phyloP scores from a whole-genome alignment of 2,888 invertebrate genomes.

The Hydrotaea cyrtoneurina region DNA sequence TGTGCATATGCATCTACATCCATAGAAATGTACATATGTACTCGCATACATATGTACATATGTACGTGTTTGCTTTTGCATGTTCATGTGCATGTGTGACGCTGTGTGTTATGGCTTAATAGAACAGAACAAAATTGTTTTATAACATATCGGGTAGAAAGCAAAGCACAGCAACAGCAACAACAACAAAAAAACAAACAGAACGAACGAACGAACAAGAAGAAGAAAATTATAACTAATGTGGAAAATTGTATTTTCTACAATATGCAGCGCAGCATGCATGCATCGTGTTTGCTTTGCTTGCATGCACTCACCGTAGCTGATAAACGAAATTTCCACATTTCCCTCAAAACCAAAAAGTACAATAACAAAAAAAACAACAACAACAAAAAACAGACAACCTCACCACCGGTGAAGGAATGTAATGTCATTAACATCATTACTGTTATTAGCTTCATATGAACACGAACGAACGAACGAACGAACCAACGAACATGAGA shows the following conservation, averaged over 20 bases:
- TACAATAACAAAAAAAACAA: neutral
- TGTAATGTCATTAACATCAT: slow-evolving; percentile 40
- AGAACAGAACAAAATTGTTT: slow-evolving; percentile 66
- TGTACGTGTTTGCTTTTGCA: too few relatives aligned
- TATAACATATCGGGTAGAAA: slow-evolving; percentile 44
- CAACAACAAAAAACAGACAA: neutral
- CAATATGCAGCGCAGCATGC: slow-evolving; percentile 49
- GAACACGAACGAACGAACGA: neutral
- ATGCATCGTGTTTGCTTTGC: slow-evolving; percentile 25
- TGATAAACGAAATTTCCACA: slow-evolving; percentile 34
- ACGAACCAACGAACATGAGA: neutral
- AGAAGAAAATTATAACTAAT: slow-evolving; percentile 64
- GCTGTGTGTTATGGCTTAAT: slow-evolving; percentile 58
- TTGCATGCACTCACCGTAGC: slow-evolving; percentile 3
- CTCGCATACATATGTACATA: neutral
- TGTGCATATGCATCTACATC: too few relatives aligned
- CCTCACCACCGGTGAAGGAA: neutral
- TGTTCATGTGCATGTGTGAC: neutral
- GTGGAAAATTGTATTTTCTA: slow-evolving; percentile 66
- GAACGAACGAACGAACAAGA: slow-evolving; percentile 43
- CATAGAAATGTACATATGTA: neutral
- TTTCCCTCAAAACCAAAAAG: neutral
- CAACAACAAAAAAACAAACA: slow-evolving; percentile 33
- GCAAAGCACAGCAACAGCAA: neutral
- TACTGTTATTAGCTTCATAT: slow-evolving; percentile 21